Evolutionary conservation across 1,140 invertebrate species (phyloP).

Genomic region (Steinernema khuongi): DNA sequence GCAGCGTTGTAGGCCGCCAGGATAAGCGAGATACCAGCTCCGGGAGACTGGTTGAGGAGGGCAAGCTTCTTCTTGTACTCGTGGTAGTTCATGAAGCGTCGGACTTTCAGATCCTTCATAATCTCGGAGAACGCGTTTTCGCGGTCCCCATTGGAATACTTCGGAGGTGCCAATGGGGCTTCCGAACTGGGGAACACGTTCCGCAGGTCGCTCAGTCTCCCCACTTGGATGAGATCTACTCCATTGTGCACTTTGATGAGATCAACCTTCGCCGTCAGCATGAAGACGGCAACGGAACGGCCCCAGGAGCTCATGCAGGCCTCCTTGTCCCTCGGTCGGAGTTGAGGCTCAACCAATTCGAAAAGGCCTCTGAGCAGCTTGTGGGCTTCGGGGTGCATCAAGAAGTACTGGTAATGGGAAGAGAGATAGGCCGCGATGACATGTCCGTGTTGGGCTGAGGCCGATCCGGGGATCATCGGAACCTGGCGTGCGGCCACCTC

Average conservation of each 20-base stretch:
- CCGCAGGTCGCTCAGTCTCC: not conserved
- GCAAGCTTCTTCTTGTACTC: constrained; percentile 4
- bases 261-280: not conserved
- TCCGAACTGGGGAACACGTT: not conserved
- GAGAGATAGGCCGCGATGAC: not conserved
- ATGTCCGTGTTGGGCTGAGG: not conserved
- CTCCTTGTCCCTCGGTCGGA: not conserved
- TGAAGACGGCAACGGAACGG: not conserved
- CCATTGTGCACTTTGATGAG: not conserved
- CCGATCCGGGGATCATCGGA: not conserved
- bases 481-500: not conserved
- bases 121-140: not conserved
- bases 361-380: not conserved
- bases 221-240: not conserved
- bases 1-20: not conserved
- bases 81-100: not conserved
- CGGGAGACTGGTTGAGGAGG: not conserved
- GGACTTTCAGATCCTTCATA: not conserved
- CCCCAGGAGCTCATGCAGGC: not conserved
- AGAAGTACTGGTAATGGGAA: not conserved
- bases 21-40: not conserved
- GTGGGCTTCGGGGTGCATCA: not conserved
- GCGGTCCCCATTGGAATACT: not conserved
- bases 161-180: not conserved
- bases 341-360: not conserved